Evolutionary conservation across 2,113 vertebrate species (phyloP).

Genomic region (Pomatostomus ruficeps): DNA sequence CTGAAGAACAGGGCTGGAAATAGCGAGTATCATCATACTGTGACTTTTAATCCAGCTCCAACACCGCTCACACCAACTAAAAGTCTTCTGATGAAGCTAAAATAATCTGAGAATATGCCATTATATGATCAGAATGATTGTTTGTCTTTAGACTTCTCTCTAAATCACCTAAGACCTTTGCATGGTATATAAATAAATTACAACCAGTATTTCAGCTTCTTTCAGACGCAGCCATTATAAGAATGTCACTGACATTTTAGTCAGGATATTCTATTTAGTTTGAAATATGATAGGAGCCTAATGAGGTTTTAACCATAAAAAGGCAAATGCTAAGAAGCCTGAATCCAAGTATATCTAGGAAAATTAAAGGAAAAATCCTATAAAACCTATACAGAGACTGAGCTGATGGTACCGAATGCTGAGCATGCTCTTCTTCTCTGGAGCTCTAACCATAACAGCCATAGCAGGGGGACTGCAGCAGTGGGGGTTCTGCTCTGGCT

Average conservation of each 20-base stretch:
- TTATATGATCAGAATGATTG: neutral
- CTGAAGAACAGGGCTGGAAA: neutral
- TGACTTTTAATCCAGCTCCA: neutral
- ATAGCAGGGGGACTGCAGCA: neutral
- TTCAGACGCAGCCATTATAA: constrained; percentile 21
- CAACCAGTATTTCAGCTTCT: neutral
- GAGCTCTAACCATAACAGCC: neutral
- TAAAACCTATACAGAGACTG: neutral
- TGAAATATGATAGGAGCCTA: constrained; percentile 48
- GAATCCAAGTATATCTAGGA: neutral
- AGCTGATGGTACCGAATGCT: neutral
- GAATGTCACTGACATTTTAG: constrained; percentile 58
- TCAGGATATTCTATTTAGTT: constrained; percentile 34
- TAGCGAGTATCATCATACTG: neutral
- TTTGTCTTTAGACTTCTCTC: constrained; percentile 14
- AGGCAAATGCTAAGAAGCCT: neutral
- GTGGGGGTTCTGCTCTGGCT: neutral
- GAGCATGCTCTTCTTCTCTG: neutral
- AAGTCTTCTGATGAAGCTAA: neutral
- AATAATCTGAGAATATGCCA: neutral
- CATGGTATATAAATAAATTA: constrained; percentile 50
- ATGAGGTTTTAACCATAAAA: constrained; percentile 27
- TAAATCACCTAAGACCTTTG: constrained; percentile 45
- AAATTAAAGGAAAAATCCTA: neutral
- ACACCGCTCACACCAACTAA: neutral